Evolutionary conservation across 2,888 invertebrate species (phyloP).

Genomic region (Argynnis bischoffii): DNA sequence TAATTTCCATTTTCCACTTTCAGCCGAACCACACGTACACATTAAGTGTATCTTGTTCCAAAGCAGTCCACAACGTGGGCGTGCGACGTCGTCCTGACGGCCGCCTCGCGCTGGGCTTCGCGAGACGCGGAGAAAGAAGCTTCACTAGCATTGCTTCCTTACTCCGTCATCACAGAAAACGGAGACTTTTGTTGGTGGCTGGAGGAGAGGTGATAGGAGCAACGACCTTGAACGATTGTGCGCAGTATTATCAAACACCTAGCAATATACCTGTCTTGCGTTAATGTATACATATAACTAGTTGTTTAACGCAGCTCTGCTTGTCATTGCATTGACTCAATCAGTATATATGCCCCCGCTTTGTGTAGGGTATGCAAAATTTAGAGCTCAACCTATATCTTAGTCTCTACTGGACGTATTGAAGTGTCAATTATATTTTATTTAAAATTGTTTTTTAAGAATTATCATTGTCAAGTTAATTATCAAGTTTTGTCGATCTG

Average conservation of each 20-base stretch:
- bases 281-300: not conserved
- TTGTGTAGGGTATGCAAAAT: no score
- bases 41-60: slow-evolving; percentile 77
- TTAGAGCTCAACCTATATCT: no score
- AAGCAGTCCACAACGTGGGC: slow-evolving; percentile 81
- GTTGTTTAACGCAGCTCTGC: not conserved
- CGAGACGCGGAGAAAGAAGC: slow-evolving; percentile 77
- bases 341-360: no score
- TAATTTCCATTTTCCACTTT: no score
- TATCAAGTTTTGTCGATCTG: no score
- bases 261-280: slow-evolving; percentile 41
- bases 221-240: slow-evolving; percentile 72
- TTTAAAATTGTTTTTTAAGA: no score
- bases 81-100: slow-evolving; percentile 79
- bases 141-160: slow-evolving; percentile 77
- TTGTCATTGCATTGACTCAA: not conserved
- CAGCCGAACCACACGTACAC: slow-evolving; percentile 79
- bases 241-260: slow-evolving; percentile 72
- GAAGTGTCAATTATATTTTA: no score
- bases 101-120: slow-evolving; percentile 79
- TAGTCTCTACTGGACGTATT: no score
- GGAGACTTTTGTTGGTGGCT: slow-evolving; percentile 78
- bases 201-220: slow-evolving; percentile 75
- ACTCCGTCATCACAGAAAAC: slow-evolving; percentile 80
- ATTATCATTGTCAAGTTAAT: no score